A percentile compares a stretch with the other conserved stretches of the same genome.
Conservation (phyloP, 2,888 invertebrate species). For the Helobdella robusta region DNA sequence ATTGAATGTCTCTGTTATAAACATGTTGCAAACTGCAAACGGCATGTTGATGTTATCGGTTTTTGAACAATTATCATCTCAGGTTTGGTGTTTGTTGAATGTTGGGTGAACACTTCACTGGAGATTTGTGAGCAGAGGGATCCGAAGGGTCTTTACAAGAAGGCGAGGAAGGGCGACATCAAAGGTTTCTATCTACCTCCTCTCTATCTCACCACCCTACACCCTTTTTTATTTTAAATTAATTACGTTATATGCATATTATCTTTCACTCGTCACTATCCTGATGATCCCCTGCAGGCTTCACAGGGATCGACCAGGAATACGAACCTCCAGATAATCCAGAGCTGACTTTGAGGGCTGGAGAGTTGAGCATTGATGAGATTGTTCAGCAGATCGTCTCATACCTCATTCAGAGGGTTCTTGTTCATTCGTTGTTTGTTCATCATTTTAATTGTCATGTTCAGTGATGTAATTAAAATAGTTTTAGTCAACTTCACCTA, state of each 20-base stretch:
- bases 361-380: constrained; percentile 69
- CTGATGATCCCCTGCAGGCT: too few relatives aligned
- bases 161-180: constrained; percentile 85
- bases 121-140: constrained; percentile 87
- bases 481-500: too few relatives aligned
- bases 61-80: too few relatives aligned
- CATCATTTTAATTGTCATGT: too few relatives aligned
- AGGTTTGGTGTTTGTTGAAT: constrained; percentile 81
- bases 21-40: too few relatives aligned
- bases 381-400: constrained; percentile 75
- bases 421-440: too few relatives aligned
- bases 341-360: constrained; percentile 76
- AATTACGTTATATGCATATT: too few relatives aligned
- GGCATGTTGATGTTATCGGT: too few relatives aligned
- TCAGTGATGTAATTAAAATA: too few relatives aligned
- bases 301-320: constrained; percentile 80
- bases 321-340: constrained; percentile 80
- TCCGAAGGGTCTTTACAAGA: constrained; percentile 91
- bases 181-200: constrained; percentile 54
- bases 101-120: constrained; percentile 87
- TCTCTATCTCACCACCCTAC: not conserved
- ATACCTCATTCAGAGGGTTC: constrained; percentile 59
- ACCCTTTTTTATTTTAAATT: not conserved
- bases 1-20: too few relatives aligned
- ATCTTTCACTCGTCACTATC: too few relatives aligned